These are phyloP conservation scores for Cryptomyrus ogoouensis DNA, from an alignment of 2,113 vertebrate species.

Conservation along the genomic window DNA sequence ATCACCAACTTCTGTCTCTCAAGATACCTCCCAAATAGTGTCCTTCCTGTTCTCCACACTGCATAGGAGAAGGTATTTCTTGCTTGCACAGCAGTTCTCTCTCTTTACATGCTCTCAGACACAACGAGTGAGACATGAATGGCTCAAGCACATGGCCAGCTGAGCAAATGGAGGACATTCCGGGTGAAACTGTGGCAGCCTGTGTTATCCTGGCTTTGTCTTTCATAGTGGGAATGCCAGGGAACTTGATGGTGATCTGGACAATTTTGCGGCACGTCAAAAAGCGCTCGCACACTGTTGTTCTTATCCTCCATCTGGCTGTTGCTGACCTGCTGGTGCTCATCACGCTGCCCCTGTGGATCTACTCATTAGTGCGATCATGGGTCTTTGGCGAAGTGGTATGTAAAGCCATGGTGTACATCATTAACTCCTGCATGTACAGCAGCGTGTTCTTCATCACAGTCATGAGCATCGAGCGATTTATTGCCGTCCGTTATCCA, in stretches of 20 bases:
- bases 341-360: conserved; percentile 67
- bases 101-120: not conserved
- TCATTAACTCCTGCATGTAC: conserved; percentile 58
- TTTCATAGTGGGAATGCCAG: conserved; percentile 59
- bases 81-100: not conserved
- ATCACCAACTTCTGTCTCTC: conserved; percentile 9
- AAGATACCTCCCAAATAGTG: not conserved
- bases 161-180: not conserved
- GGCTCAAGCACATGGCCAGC: not conserved
- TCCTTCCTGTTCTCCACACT: conserved; percentile 19
- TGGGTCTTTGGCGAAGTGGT: conserved; percentile 60
- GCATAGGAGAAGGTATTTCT: not conserved
- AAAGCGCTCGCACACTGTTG: conserved; percentile 61
- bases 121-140: conserved; percentile 14
- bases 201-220: conserved; percentile 61
- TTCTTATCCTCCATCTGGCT: conserved; percentile 64
- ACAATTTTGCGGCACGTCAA: conserved; percentile 61
- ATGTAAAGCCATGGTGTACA: conserved; percentile 60
- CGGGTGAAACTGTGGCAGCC: conserved; percentile 16
- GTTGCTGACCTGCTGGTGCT: conserved; percentile 63
- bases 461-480: conserved; percentile 65
- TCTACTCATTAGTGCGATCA: conserved; percentile 56
- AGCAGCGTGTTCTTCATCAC: conserved; percentile 68
- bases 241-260: conserved; percentile 67
- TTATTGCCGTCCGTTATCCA: conserved; percentile 50